Base-by-base conservation (phyloP, 2,888 invertebrate genomes). In the Nowickia ferox region DNA sequence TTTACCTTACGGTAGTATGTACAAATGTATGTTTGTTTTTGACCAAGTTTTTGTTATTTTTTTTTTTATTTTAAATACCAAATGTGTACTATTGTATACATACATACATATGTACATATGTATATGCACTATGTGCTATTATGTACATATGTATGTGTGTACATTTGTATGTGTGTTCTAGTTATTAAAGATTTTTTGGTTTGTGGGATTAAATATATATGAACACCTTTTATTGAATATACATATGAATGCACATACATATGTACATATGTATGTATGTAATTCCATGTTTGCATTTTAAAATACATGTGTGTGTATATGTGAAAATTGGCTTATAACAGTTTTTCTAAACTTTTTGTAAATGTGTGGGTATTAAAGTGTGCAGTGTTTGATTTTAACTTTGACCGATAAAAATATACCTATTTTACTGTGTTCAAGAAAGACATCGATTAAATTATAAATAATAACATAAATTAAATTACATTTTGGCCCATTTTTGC, bases 11-110 rank as follows among this genome's bases (percentile, higher is more conserved):
- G 11, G 8, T 51, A 51, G 9, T 19, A 48, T 69, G 13, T 57
- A 5, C 30, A 30, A 6, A 30, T 57, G 22, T 55, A 13, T 15
- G 17, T 74, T 68, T 68, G 63, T 30, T 69, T 71, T 79, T 84
- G 84, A 84, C 79, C 75, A 84, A 84, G 55, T 74, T 74, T 69
- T 80, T 57, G 8, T 74, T 68, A 19, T 55, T 82, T 48, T 19
- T 82, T 48, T 19, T 69, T 68, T 42, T 30, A 30, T 30, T 30
- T 72, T 57, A 61, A 51, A 57, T 63, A 40, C 46, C 74, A 42
- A n/a, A 30, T 30, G 30, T 30, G 30, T 30, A 30, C n/a, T n/a
- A n/a, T n/a, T n/a, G n/a, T n/a, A 22, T 61, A 10, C 40, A 17
- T 17, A 51, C 19, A 2, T 13, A 17, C 17, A 9, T 9, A 9